phyloP scores from a whole-genome alignment of 2,888 invertebrate genomes.

The Trilocha varians region DNA sequence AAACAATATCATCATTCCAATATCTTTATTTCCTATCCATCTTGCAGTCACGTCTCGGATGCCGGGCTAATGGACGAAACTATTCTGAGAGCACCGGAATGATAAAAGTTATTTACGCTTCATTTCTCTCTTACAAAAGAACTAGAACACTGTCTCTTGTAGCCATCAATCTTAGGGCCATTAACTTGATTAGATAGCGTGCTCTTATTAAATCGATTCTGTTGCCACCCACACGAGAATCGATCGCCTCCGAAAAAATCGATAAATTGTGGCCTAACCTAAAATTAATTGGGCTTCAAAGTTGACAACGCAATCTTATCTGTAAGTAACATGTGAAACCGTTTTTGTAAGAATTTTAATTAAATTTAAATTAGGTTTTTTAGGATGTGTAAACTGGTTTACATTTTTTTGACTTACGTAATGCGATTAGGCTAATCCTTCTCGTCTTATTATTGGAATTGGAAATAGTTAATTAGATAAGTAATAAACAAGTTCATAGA shows the following conservation, averaged over 20 bases:
- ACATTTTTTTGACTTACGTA: too few species aligned
- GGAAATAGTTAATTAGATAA: too few species aligned
- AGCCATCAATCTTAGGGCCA: conserved; percentile 54
- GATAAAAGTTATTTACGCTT: conserved; percentile 28
- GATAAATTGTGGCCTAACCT: conserved; percentile 9
- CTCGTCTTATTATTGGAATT: too few species aligned
- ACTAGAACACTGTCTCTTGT: conserved; percentile 39
- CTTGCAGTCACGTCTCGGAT: conserved; percentile 5
- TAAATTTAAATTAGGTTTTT: too few species aligned
- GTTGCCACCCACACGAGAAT: conserved; percentile 31
- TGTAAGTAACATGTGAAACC: conserved; percentile 5
- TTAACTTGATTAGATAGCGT: conserved; percentile 57
- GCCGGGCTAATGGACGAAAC: conserved; percentile 11
- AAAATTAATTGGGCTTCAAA: conserved; percentile 24
- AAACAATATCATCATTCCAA: neutral
- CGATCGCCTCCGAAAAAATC: conserved; percentile 28
- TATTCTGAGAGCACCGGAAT: conserved; percentile 14
- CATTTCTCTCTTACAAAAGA: conserved; percentile 19
- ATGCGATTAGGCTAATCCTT: too few species aligned
- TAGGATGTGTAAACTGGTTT: too few species aligned
- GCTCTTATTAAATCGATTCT: conserved; percentile 41
- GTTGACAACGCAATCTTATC: conserved; percentile 18
- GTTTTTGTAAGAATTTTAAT: conserved; percentile 11
- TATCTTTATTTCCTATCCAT: neutral
- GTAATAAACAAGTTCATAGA: too few species aligned